These are phyloP conservation scores for Anomalospiza imberbis DNA, from an alignment of 2,797 vertebrate genomes.

Conservation along the genomic window DNA sequence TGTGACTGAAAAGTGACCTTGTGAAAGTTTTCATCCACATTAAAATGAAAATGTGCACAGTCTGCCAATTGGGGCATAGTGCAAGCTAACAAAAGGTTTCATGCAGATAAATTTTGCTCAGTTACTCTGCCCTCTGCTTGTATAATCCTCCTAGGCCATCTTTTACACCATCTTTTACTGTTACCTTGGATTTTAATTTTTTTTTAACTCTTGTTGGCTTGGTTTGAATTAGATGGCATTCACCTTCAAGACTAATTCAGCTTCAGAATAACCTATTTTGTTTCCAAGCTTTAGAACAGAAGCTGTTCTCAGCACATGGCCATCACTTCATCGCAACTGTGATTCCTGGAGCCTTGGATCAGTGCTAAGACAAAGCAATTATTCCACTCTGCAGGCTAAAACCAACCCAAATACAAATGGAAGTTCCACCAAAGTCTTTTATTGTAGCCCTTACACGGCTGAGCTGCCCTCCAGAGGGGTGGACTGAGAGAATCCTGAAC, in stretches of 20 bases:
- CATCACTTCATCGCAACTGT: neutral
- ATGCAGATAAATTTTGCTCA: neutral
- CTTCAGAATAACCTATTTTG: neutral
- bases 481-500: neutral
- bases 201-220: neutral
- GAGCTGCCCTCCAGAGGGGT: neutral
- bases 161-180: neutral
- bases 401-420: neutral
- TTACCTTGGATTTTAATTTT: neutral
- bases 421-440: constrained; percentile 41
- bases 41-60: neutral
- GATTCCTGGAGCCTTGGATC: neutral
- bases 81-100: neutral
- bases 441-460: neutral
- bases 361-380: neutral
- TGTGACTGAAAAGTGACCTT: neutral
- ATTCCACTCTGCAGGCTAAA: neutral
- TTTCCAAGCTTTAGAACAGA: neutral
- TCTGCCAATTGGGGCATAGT: neutral
- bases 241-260: neutral
- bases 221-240: neutral
- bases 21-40: accelerated
- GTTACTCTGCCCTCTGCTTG: neutral
- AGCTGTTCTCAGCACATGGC: neutral
- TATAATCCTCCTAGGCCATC: constrained; percentile 36